These are phyloP conservation scores for Ginglymostoma cirratum DNA, from an alignment of 2,113 vertebrate genomes.

Conservation along the genomic window DNA sequence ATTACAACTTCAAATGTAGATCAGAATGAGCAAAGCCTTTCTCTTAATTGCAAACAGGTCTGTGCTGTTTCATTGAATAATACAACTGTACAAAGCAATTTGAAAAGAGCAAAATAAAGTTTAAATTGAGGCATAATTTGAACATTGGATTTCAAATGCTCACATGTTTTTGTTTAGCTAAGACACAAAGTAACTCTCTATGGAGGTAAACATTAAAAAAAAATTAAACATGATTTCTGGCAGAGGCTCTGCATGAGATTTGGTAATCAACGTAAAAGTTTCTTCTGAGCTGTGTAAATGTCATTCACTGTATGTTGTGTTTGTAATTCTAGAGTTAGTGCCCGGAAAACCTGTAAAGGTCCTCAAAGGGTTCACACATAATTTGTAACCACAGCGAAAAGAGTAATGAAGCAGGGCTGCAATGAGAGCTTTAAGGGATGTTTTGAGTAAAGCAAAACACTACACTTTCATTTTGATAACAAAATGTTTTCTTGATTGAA, in stretches of 20 bases:
- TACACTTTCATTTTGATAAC: slow-evolving; percentile 24
- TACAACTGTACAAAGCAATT: not conserved
- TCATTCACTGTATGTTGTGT: slow-evolving; percentile 17
- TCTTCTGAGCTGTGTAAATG: slow-evolving; percentile 17
- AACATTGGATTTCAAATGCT: slow-evolving; percentile 30
- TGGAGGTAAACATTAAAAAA: slow-evolving; percentile 34
- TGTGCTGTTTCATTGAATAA: slow-evolving; percentile 14
- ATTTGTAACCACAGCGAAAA: not conserved
- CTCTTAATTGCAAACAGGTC: slow-evolving; percentile 29
- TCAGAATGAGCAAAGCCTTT: not conserved
- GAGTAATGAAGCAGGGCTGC: not conserved
- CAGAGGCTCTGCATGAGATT: not conserved
- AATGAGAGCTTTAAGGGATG: slow-evolving; percentile 9
- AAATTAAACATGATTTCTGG: slow-evolving; percentile 34
- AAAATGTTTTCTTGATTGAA: not conserved
- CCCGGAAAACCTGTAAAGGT: slow-evolving; percentile 28
- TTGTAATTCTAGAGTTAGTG: slow-evolving; percentile 31
- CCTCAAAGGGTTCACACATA: slow-evolving; percentile 28
- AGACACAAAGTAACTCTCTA: slow-evolving; percentile 5
- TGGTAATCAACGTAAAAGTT: slow-evolving; percentile 8
- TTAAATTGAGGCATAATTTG: slow-evolving; percentile 10
- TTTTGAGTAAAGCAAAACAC: not conserved
- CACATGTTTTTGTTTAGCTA: slow-evolving; percentile 36
- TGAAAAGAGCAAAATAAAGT: slow-evolving; percentile 13
- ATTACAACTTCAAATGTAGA: not conserved